Conservation (phyloP, 1,140 invertebrate species). For the Drosophila novamexicana region DNA sequence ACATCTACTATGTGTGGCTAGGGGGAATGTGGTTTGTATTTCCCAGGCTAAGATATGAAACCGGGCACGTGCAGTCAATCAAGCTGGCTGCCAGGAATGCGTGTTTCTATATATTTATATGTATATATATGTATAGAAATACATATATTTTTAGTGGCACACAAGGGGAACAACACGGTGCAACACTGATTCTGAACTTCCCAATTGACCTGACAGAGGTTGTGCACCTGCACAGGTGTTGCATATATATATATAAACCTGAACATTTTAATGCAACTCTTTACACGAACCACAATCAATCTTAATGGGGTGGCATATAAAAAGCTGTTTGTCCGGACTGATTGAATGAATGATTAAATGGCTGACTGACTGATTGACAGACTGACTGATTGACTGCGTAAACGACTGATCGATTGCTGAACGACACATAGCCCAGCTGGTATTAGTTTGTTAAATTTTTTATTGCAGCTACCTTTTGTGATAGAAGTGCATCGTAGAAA, state of each 20-base stretch:
- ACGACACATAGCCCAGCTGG: no score
- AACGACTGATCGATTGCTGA: no score
- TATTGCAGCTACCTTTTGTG: no score
- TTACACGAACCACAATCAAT: no score
- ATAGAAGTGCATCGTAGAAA: no score
- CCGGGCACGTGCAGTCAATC: slow-evolving; percentile 44
- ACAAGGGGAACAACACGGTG: slow-evolving; percentile 19
- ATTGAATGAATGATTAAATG: no score
- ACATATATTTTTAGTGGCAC: background rate
- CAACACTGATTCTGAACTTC: slow-evolving; percentile 11
- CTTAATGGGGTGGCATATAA: no score
- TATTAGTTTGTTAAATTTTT: no score
- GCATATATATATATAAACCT: background rate
- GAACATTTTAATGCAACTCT: background rate
- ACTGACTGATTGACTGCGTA: no score
- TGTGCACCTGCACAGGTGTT: background rate
- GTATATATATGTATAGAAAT: background rate
- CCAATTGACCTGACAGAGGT: background rate
- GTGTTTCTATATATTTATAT: background rate
- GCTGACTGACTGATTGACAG: no score
- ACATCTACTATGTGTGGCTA: slow-evolving; percentile 9
- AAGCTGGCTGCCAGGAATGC: slow-evolving; percentile 1
- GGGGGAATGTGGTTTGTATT: slow-evolving; percentile 6
- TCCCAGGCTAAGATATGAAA: slow-evolving; percentile 9
- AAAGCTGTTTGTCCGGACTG: no score